Base-by-base conservation (phyloP, 2,797 vertebrate species). In the Pseudomugil gertrudae region DNA sequence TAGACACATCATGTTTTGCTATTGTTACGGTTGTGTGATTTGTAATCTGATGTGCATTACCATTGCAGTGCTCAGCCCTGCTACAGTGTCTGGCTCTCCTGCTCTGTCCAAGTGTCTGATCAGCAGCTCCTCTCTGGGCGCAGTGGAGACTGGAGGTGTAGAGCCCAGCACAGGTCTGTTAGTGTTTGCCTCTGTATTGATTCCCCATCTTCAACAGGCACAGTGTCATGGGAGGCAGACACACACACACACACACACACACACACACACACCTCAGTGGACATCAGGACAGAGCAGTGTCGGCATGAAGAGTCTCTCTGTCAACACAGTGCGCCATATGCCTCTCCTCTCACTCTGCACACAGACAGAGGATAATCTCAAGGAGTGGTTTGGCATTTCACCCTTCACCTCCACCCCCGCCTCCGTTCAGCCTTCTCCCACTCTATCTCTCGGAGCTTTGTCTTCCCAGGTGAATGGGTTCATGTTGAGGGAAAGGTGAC, bases 101-200 rank as follows among this genome's bases (percentile, higher is more conserved):
- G 92, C 96, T 52, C 95, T 96, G 78, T 94, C 94, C 62, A 96
- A 96, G 76, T 94, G 93, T 76, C 92, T 96, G 84, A 95, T 93
- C 70, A 92, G 94, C 78, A 93, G 90, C 80, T 94, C 93, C 17
- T 92, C 92, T 58, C 71, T 94, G 73, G 86, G 93, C 9, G 91
- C 93, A 0, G 65, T 92, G 32, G 97, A 98, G 0, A 0, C 94
- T 0, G 84, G 92, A 36, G 88, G 92, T 2, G 86, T 95, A 0
- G 97, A 99, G 80, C 94, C 96, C 27, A 88, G 95, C 88, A 89
- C 95, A 85, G 97, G 97, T 97, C 83, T 59, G 86, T 55, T 4
- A 55, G 26, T 55, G 0, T 30, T 17, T 3, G 29, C 3, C 48
- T 50, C 11, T 50, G 45, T 29, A 19, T 9, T 53, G 9, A 21